Base-by-base conservation (phyloP, 2,888 invertebrate genomes). In the Hypomecis punctinalis region DNA sequence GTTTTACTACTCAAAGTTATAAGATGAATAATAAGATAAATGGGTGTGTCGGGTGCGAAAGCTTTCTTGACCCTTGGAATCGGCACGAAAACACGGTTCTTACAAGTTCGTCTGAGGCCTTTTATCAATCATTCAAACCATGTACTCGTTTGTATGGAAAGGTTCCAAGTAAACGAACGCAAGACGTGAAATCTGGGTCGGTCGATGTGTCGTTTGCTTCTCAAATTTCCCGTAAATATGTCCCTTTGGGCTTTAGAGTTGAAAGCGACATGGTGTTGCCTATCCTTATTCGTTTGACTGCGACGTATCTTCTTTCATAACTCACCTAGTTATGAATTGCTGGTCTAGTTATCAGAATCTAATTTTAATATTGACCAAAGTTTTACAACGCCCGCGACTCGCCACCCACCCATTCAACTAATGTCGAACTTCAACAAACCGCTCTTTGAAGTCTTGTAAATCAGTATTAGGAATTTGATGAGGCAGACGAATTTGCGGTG, bases 181-280 rank as follows among this genome's bases (percentile, higher is more conserved):
- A 59, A 71, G 71, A 67, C 69, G 49, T 67, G 77, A 81, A 84
- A 85, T 83, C 76, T 75, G 76, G 82, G 80, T 74, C 76, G 69
- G 67, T 71, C 71, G 69, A 77, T 76, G 76, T 76, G 68, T 75
- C 69, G 74, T 75, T 70, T 66, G 75, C 77, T 75, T 76, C 80
- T 83, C 84, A 76, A 79, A 83, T 86, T 86, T 79, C 84, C 40
- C 74, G 69, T 73, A 81, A 86, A 89, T 81, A 80, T 80, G 81
- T 75, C 84, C 86, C 84, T 74, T 75, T 74, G 85, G 86, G 78
- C 70, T 75, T 80, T 78, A 72, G 67, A 74, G 53, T 54, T 57
- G 48, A 43, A 40, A 47, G 39, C 43, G 35, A 49, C 58, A 59
- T 49, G 36, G 53, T 23, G 58, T 37, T 51, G 39, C 36, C 52